These are phyloP conservation scores for Cottoperca gobio DNA, from an alignment of 2,797 vertebrate genomes.

Conservation along the genomic window DNA sequence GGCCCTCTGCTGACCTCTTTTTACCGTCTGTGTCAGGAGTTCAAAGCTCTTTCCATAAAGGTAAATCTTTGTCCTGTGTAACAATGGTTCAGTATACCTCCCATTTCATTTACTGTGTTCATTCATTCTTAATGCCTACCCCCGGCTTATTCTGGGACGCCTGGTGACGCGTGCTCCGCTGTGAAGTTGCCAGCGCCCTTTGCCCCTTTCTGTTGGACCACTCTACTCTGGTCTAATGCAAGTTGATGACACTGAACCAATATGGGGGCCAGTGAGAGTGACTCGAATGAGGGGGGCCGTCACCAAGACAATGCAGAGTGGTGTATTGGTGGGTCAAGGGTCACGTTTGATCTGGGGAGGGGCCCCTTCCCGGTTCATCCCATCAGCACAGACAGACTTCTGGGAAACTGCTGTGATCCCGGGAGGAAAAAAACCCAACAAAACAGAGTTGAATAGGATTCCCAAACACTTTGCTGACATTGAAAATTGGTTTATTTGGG, in stretches of 20 bases:
- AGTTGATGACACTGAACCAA: constrained; percentile 70
- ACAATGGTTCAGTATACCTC: constrained; percentile 47
- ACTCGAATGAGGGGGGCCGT: constrained; percentile 61
- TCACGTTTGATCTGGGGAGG: constrained; percentile 77
- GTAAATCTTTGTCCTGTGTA: constrained; percentile 61
- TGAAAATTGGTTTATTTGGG: constrained; percentile 30
- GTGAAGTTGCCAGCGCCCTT: constrained; percentile 55
- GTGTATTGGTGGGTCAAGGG: constrained; percentile 73
- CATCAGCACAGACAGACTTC: constrained; percentile 73
- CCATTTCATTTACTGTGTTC: constrained; percentile 63
- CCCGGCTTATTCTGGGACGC: constrained; percentile 44
- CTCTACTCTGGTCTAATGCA: constrained; percentile 54
- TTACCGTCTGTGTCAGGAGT: constrained; percentile 53
- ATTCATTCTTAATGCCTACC: constrained; percentile 58
- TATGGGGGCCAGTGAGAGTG: constrained; percentile 69
- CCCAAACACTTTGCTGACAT: constrained; percentile 17
- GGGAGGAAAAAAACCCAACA: neutral
- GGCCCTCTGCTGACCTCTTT: constrained; percentile 64
- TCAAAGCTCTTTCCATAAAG: constrained; percentile 68
- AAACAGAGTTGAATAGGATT: constrained; percentile 42
- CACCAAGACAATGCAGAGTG: constrained; percentile 75
- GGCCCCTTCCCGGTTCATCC: constrained; percentile 67
- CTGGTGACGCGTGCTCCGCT: constrained; percentile 45
- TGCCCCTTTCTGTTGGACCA: constrained; percentile 50
- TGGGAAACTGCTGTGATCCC: constrained; percentile 74